These are phyloP conservation scores for Agelaius tricolor DNA, from an alignment of 2,113 vertebrate genomes.

Conservation along the genomic window DNA sequence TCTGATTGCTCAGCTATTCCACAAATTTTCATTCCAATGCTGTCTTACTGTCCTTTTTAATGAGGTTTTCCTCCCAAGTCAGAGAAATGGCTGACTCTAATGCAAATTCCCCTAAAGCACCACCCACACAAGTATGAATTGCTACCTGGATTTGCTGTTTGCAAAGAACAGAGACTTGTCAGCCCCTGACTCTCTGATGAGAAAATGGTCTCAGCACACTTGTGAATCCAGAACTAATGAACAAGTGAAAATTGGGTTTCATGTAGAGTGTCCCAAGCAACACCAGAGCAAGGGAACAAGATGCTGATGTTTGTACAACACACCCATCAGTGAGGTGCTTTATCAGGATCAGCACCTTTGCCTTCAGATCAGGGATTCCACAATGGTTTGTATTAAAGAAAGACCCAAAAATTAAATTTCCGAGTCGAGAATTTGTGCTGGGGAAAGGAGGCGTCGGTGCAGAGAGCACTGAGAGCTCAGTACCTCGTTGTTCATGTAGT, in stretches of 20 bases:
- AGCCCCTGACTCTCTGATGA: background rate
- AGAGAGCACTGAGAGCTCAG: background rate
- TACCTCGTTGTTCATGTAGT: slow-evolving; percentile 98
- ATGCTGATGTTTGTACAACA: background rate
- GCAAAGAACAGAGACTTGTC: background rate
- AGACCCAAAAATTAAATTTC: background rate
- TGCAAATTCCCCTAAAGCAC: background rate
- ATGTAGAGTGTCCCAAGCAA: background rate
- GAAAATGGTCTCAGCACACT: background rate
- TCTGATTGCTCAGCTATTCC: background rate
- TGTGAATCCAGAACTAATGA: background rate
- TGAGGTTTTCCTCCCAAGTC: background rate
- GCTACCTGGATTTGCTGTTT: background rate
- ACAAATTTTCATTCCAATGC: background rate
- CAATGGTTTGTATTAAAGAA: fast-evolving
- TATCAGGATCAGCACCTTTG: background rate
- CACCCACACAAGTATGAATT: background rate
- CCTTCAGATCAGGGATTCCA: background rate
- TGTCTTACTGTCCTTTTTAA: background rate
- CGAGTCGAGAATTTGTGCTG: background rate
- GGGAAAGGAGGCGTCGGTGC: background rate
- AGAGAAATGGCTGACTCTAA: background rate
- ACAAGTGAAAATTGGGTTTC: background rate
- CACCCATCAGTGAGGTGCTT: background rate
- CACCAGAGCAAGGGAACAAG: background rate